Evolutionary conservation across 2,888 invertebrate genomes (phyloP), one percentile per base, ranked within the genome.

Genomic region (Agapetus fuscipes): DNA sequence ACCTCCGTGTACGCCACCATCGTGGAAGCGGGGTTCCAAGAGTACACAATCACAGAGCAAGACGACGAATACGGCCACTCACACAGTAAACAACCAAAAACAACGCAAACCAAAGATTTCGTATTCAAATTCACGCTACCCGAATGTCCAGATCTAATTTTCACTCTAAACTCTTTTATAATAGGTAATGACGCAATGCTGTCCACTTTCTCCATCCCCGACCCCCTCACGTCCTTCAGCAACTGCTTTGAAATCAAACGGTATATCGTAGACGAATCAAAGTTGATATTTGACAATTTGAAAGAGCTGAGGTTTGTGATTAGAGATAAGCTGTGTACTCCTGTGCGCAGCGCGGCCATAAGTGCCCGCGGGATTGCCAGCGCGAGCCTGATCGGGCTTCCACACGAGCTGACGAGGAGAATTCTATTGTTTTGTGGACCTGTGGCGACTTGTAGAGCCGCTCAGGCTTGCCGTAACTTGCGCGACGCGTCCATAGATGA

Each of bases 261-360:
- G 25, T 68, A 62, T 58, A 57, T 9, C 9, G 9, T 9, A 20
- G 20, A 20, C 4, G 20, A 20, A 6, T 20, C 9, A 9, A 9
- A 20, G 20, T 6, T 20, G n/a, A n/a, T n/a, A n/a, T n/a, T n/a
- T 20, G 9, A 20, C 4, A 20, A 20, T 9, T 4, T 20, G 26
- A 65, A 65, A 48, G 64, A 70, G 49, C 57, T 74, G 15, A 62
- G 68, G 6, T 51, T 55, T 26, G 64, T 60, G 37, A 62, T 77
- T 41, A 78, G 77, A 50, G 67, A 78, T 47, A 58, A 63, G 37
- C 49, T 78, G 15, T 52, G 71, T 25, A 60, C 67, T 20, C 72
- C 77, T 17, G 63, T 75, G 27, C 73, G 74, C 36, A 68, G 72
- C 49, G 63, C 64, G 48, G 65, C 78, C 49, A 55, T 78, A 12